Evolutionary conservation across 1,140 invertebrate genomes (phyloP).

Genomic region (Drosophila sp.): DNA sequence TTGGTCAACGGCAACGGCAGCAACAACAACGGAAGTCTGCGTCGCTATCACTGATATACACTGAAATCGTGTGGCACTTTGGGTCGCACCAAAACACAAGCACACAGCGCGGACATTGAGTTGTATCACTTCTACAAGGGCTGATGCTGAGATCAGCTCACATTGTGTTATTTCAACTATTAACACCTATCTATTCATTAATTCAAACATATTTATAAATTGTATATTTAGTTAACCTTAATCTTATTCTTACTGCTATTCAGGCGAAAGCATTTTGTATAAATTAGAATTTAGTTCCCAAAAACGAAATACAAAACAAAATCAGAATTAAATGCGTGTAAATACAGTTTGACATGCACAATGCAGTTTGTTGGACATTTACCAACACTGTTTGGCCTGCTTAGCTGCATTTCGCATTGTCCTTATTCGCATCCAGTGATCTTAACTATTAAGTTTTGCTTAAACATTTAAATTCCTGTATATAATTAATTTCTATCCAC

Average conservation of each 20-base stretch:
- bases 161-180: slow-evolving; percentile 44
- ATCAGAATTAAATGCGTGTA: slow-evolving; percentile 19
- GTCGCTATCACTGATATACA: slow-evolving; percentile 82
- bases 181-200: too few species aligned
- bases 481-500: slow-evolving; percentile 52
- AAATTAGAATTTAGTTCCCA: slow-evolving; percentile 71
- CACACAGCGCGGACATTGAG: slow-evolving; percentile 59
- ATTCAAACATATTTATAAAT: slow-evolving; percentile 57
- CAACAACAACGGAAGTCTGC: slow-evolving; percentile 77
- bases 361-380: not conserved
- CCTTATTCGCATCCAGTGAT: slow-evolving; percentile 74
- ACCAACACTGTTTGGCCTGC: not conserved
- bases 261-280: slow-evolving; percentile 69
- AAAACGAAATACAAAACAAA: slow-evolving; percentile 1
- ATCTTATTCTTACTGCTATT: slow-evolving; percentile 62
- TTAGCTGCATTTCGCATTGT: slow-evolving; percentile 18
- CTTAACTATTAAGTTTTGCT: slow-evolving; percentile 73
- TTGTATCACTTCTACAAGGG: slow-evolving; percentile 71
- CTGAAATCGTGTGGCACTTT: slow-evolving; percentile 70
- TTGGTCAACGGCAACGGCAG: slow-evolving; percentile 27
- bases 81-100: slow-evolving; percentile 60
- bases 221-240: slow-evolving; percentile 66
- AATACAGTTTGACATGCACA: slow-evolving; percentile 44
- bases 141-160: slow-evolving; percentile 26
- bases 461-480: slow-evolving; percentile 60